Percentiles rank a stretch among this genome's conserved stretches.
Evolutionary conservation across 2,113 vertebrate genomes (phyloP).

Genomic region (human (Homo sapiens)): GRCh38 chr14:70162001-70162500

Average conservation of each 20-base stretch:
- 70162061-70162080: slow-evolving; percentile 51
- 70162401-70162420: not conserved
- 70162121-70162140: slow-evolving; percentile 1
- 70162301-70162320: not conserved
- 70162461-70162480: not conserved
- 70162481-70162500: not conserved
- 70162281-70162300: not conserved
- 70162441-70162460: not conserved
- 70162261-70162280: not conserved
- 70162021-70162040: not conserved
- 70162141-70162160: not conserved
- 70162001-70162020: not conserved
- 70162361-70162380: not conserved
- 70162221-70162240: slow-evolving; percentile 36
- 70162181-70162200: slow-evolving; percentile 37
- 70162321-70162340: not conserved
- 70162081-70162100: slow-evolving; percentile 44
- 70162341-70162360: not conserved
- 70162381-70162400: slow-evolving; percentile 25
- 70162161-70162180: slow-evolving; percentile 25
- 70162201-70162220: slow-evolving; percentile 39
- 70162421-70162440: not conserved
- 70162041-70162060: slow-evolving; percentile 15
- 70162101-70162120: slow-evolving; percentile 42
- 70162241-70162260: not conserved